Evolutionary conservation across 2,797 vertebrate genomes (phyloP), one percentile per base, ranked within the genome.

Genomic region (Bovichtus variegatus): DNA sequence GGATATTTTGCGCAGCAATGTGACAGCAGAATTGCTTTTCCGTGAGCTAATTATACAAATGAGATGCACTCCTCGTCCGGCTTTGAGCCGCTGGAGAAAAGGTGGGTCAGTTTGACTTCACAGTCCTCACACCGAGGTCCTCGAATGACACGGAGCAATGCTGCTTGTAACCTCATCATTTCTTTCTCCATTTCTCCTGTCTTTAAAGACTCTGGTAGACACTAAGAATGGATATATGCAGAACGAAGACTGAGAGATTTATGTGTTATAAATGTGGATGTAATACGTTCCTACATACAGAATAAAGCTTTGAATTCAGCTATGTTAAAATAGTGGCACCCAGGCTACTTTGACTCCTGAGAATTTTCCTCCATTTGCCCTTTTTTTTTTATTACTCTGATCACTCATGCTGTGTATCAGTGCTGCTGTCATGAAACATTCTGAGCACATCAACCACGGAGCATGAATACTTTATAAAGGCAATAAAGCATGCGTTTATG

Each of bases 381-480:
- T 82, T 91, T 87, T 91, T 83, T 25, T 68, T 93, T 93, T 91
- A 93, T 89, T 84, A 76, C 84, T 83, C 54, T 63, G 86, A 87
- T 92, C 84, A 72, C 83, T 93, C 89, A 84, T 27, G 38, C 59
- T 58, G 84, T 76, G 80, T 62, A 58, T 87, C 83, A 65, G 74
- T 16, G 62, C 72, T 27, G 76, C 83, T 84, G 83, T 91, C 81
- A 64, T 88, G 87, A 93, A 91, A 88, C 87, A 77, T 82, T 89
- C 82, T 27, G 73, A 85, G 79, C 82, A 88, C 89, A 92, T 94
- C 89, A 90, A 82, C 83, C 85, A 89, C 51, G 36, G 76, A 53
- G 79, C 89, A 94, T 94, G 87, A 94, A 95, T 93, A 90, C 90
- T 94, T 95, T 93, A 95, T 94, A 92, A 92, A 88, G 88, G 90